phyloP scores from a whole-genome alignment of 2,797 vertebrate genomes.

The Poliocrania exsul region DNA sequence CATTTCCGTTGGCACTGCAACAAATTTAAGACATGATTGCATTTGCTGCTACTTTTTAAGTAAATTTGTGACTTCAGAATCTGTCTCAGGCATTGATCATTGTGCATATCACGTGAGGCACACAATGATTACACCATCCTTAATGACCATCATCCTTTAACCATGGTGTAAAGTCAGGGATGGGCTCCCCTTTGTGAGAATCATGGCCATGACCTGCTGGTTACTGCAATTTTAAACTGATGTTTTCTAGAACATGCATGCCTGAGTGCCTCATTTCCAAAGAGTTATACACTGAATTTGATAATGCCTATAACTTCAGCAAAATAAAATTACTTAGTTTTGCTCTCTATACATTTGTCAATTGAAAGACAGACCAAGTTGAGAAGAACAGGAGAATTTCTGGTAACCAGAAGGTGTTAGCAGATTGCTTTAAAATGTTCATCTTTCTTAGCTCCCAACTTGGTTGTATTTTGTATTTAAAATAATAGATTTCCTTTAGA shows the following conservation, averaged over 20 bases:
- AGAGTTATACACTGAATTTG: neutral
- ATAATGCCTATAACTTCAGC: neutral
- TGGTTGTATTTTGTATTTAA: neutral
- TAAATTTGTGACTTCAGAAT: neutral
- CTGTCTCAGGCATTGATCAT: neutral
- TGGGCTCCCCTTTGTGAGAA: neutral
- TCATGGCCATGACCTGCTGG: neutral
- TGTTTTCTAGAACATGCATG: neutral
- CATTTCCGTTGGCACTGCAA: neutral
- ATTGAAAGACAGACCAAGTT: neutral
- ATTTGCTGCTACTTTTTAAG: neutral
- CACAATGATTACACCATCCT: neutral
- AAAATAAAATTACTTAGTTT: neutral
- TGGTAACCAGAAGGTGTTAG: neutral
- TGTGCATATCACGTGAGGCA: accelerated
- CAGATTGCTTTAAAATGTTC: neutral
- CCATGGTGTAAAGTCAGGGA: neutral
- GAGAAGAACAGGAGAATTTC: neutral
- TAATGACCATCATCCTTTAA: neutral
- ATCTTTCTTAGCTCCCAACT: neutral
- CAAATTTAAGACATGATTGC: neutral
- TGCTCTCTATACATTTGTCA: neutral
- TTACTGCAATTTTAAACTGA: neutral
- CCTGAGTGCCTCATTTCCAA: neutral
- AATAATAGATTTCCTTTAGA: neutral